Percentiles rank a stretch among this genome's conserved stretches.
Conservation (phyloP, 2,113 vertebrate species). For the Nothobranchius furzeri region DNA sequence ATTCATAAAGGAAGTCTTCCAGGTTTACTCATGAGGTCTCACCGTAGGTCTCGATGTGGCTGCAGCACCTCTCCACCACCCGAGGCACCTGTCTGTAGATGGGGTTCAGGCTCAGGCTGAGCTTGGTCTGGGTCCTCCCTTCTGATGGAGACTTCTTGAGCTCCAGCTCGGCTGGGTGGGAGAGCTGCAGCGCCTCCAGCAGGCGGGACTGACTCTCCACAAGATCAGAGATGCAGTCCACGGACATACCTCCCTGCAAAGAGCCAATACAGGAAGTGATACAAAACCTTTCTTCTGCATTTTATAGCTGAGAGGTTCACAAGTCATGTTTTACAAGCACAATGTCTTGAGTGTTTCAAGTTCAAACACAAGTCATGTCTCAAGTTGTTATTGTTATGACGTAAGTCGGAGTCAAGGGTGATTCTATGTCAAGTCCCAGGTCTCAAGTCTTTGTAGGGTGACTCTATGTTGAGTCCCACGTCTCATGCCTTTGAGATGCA, state of each 20-base stretch:
- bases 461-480: too few relatives aligned
- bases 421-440: too few relatives aligned
- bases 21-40: conserved; percentile 7
- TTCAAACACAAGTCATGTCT: too few relatives aligned
- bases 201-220: conserved; percentile 86
- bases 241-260: conserved; percentile 86
- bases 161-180: conserved; percentile 85
- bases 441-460: too few relatives aligned
- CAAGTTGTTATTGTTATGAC: too few relatives aligned
- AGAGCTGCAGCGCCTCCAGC: conserved; percentile 91
- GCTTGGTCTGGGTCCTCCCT: conserved; percentile 72
- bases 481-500: too few relatives aligned
- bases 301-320: neutral
- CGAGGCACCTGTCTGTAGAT: conserved; percentile 89
- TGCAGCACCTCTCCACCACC: conserved; percentile 89
- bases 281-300: neutral
- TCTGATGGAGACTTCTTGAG: conserved; percentile 70
- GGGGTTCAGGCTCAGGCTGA: conserved; percentile 94
- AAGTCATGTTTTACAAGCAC: neutral
- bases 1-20: too few relatives aligned
- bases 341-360: too few relatives aligned
- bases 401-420: too few relatives aligned
- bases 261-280: too few relatives aligned
- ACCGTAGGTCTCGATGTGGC: conserved; percentile 88
- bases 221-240: conserved; percentile 89